Conservation (phyloP, 2,797 vertebrate genomes). For the Silurus lanzhouensis region DNA sequence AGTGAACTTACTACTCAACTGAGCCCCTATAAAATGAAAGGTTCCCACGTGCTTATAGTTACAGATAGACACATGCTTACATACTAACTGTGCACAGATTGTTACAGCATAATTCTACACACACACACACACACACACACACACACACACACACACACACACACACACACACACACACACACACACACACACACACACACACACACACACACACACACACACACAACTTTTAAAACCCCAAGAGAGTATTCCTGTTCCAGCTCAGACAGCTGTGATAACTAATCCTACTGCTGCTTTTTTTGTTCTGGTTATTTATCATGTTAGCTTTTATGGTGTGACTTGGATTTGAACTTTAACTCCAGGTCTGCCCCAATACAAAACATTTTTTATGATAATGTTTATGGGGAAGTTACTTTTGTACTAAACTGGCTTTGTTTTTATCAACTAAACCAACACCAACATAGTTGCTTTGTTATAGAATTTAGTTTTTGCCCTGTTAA, state of each 20-base stretch:
- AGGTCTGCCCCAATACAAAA: background rate
- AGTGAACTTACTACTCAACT: conserved; percentile 6
- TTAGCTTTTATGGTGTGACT: conserved; percentile 15
- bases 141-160: background rate
- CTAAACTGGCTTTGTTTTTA: background rate
- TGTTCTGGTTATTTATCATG: conserved; percentile 12
- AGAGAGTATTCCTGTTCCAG: conserved; percentile 14
- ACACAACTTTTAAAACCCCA: conserved; percentile 21
- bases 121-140: background rate
- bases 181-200: background rate
- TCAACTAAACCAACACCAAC: background rate
- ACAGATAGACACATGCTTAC: conserved; percentile 7
- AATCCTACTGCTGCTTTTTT: conserved; percentile 11
- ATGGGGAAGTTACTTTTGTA: background rate
- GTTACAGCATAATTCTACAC: background rate
- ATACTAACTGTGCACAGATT: background rate
- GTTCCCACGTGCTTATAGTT: background rate
- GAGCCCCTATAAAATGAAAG: background rate
- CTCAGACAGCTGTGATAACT: conserved; percentile 42
- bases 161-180: background rate
- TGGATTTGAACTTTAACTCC: conserved; percentile 3
- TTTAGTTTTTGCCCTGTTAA: background rate
- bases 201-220: background rate
- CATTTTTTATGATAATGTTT: background rate
- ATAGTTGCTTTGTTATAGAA: background rate